Evolutionary conservation across 1,140 invertebrate species (phyloP), one percentile per base, ranked within the genome.

Genomic region (Acromyrmex heyeri): DNA sequence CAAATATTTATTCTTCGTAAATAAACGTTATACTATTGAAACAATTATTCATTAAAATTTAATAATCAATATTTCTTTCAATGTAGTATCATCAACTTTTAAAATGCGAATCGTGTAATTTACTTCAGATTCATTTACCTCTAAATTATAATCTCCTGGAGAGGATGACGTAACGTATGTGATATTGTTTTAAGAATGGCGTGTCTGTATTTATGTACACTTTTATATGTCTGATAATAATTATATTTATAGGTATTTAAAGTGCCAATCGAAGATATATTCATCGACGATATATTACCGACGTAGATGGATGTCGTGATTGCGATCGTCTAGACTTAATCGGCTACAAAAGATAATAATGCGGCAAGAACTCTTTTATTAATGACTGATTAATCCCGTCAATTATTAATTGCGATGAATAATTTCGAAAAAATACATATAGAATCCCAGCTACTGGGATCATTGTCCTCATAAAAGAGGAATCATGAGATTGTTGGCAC

Each of bases 371-470:
- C 0, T 30, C 1, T 5, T 61, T 83, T 48, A 50, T 14, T 14
- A 34, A 4, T n/a, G 0, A 72, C 12, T 24, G 8, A 48, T 53
- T 67, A 79, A 69, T 67, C 16, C n/a, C 21, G 5, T 53, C n/a
- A 18, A 55, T n/a, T 24, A 61, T 18, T 30, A 34, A 83, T 73
- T 61, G 6, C 21, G 6, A 2, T 83, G 38, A 83, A 50, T 72
- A 73, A 82, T 72, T 1, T 16, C 1, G 18, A n/a, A 7, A 61
- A 73, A 75, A 73, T 38, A 83, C 69, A 83, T 73, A 50, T 27
- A 24, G 6, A 61, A 44, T 82, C 24, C 14, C 38, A 61, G 8
- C 62, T 5, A 24, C 8, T 50, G 12, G 44, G 6, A 70, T 72
- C 21, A 14, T 59, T 24, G 44, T 30, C 18, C 55, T 38, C 18